Base-by-base conservation (phyloP, 2,113 vertebrate genomes). In the Zapus hudsonius region DNA sequence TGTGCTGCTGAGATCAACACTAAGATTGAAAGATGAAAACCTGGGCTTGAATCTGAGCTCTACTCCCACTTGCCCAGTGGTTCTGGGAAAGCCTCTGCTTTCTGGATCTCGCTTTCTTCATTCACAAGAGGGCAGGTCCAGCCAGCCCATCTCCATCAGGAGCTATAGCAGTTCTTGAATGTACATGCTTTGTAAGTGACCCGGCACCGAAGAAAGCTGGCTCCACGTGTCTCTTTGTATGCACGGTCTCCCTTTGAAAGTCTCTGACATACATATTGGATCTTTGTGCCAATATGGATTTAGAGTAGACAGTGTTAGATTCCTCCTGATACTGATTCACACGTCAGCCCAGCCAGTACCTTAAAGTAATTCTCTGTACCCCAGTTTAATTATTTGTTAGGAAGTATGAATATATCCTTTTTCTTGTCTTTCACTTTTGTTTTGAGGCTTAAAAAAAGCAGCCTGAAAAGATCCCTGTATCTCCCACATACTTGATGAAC, bases 131-230 rank as follows among this genome's bases (percentile, higher is more conserved):
- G 38, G 73, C 52, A 33, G 55, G 10, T 20, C 59, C 67, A 1
- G 11, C 20, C 29, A 47, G 22, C 63, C 7, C 6, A 0, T 44
- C 36, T 10, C 1, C 57, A 9, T 25, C 5, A 0, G 12, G 66
- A 59, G 40, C n/a, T 38, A 0, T 8, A 22, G 29, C 23, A 13
- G 1, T 9, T 9, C 20, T 12, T 13, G 38, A 31, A 0, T 1
- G 4, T n/a, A 3, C 10, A 17, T 3, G 15, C 5, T 88, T 31
- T 17, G 16, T 61, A 1, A 0, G 4, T 3, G 52, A 7, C 29
- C 61, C 6, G 5, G 20, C 27, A 79, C 36, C 16, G 2, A 44
- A 25, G n/a, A 73, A 33, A 61, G 27, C 36, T 3, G 59, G 13
- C 5, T 2, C 27, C 25, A 0, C 4, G 11, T 40, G 38, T 38